phyloP scores from a whole-genome alignment of 2,797 vertebrate genomes.

The Ciconia nigra region DNA sequence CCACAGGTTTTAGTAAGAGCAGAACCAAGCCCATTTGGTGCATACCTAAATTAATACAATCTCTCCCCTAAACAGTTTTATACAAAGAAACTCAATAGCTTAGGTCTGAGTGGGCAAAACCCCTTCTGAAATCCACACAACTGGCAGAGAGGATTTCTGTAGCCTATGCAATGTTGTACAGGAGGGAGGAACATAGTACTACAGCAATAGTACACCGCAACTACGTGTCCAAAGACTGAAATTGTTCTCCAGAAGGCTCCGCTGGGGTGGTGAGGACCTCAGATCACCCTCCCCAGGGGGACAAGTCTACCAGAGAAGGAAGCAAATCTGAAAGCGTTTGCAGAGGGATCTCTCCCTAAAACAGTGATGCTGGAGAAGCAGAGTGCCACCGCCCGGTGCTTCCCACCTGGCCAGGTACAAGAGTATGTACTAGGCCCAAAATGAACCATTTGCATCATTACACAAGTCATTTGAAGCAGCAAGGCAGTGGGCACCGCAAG shows the following conservation, averaged over 20 bases:
- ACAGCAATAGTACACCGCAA: not conserved
- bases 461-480: not conserved
- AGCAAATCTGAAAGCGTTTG: not conserved
- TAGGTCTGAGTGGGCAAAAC: not conserved
- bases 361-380: not conserved
- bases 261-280: not conserved
- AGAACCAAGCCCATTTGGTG: not conserved
- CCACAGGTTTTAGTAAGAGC: not conserved
- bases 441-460: not conserved
- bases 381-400: not conserved
- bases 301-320: not conserved
- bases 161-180: not conserved
- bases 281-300: not conserved
- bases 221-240: not conserved
- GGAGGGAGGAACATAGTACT: not conserved
- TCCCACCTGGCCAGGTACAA: not conserved
- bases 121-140: not conserved
- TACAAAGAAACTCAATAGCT: not conserved
- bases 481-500: not conserved
- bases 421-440: accelerated
- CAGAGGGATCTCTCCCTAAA: not conserved
- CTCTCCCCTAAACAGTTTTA: not conserved
- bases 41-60: not conserved
- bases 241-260: not conserved
- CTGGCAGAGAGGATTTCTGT: not conserved